Evolutionary conservation across 1,140 invertebrate genomes (phyloP).

Genomic region (Pectinophora gossypiella): DNA sequence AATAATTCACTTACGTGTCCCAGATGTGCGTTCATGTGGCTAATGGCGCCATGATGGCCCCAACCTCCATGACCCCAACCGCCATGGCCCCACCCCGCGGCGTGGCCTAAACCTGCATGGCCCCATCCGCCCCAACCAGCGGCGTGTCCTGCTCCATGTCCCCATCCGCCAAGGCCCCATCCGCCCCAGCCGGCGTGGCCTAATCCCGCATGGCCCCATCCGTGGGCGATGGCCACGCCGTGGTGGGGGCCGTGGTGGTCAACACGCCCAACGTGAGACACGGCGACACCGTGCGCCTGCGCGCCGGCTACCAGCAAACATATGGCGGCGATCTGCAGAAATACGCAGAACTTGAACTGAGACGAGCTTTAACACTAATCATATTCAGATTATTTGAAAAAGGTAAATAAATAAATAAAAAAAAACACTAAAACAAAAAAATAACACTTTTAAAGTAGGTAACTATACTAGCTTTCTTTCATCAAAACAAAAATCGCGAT

Average conservation of each 20-base stretch:
- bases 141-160: neutral
- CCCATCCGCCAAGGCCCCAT: neutral
- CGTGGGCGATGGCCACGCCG: constrained; percentile 5
- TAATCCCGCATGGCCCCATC: neutral
- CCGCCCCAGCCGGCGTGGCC: neutral
- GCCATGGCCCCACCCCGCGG: neutral
- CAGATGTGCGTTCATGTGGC: neutral
- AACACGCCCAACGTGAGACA: constrained; percentile 30
- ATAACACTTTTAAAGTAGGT: no score
- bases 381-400: no score
- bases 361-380: no score
- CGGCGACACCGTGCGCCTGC: constrained; percentile 20
- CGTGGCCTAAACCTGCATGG: neutral
- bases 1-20: constrained; percentile 13
- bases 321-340: constrained; percentile 19
- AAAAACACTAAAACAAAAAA: no score
- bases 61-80: neutral
- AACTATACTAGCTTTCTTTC: no score
- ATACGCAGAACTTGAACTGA: constrained; percentile 17
- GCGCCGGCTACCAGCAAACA: constrained; percentile 22
- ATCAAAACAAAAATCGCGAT: no score
- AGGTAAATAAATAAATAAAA: no score
- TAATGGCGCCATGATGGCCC: neutral
- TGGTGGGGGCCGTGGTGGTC: constrained; percentile 16
- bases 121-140: neutral